Conservation (phyloP, 2,113 vertebrate genomes). For the Okapia johnstoni region DNA sequence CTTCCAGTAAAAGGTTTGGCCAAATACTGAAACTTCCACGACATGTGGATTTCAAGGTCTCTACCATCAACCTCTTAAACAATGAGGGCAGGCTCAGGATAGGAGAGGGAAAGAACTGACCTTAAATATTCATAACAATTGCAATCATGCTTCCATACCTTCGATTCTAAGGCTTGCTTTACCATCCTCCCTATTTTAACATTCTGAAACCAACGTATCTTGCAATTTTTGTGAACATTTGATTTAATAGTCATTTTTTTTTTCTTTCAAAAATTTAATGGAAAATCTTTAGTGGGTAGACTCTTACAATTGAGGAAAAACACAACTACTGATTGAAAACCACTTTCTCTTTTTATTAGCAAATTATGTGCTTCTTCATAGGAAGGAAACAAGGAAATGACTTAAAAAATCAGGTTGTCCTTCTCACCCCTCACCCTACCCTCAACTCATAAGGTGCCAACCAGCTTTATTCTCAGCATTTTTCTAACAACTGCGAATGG, state of each 20-base stretch:
- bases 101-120: neutral
- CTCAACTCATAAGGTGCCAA: neutral
- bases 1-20: neutral
- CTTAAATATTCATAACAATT: neutral
- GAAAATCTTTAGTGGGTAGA: neutral
- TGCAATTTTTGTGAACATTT: neutral
- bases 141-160: neutral
- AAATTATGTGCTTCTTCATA: neutral
- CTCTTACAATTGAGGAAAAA: neutral
- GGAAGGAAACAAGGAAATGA: neutral
- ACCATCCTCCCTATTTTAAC: neutral
- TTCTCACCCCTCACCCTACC: neutral
- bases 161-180: neutral
- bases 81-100: neutral
- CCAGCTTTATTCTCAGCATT: neutral
- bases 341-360: neutral
- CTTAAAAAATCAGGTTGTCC: neutral
- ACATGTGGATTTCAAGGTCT: neutral
- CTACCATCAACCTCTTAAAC: neutral
- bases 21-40: neutral
- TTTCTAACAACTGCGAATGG: neutral
- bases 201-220: slow-evolving; percentile 29
- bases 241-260: neutral
- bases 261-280: neutral
- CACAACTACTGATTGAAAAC: neutral